Evolutionary conservation across 2,113 vertebrate species (phyloP).

Genomic region (Montifringilla adamsi): DNA sequence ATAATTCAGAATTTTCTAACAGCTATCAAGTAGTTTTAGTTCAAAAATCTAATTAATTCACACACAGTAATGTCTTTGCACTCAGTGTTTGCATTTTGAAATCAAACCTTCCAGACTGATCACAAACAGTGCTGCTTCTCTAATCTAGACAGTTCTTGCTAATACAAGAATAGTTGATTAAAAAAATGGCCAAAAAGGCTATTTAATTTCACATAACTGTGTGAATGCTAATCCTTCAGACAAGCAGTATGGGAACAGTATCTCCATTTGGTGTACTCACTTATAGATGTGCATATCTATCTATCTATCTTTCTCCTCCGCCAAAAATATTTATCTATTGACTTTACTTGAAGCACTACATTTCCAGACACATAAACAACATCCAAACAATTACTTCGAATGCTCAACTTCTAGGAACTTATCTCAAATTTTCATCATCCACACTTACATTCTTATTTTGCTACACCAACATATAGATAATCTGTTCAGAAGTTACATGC

Average conservation of each 20-base stretch:
- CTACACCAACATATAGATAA: not conserved
- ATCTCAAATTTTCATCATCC: not conserved
- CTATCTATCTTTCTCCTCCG: fast-evolving
- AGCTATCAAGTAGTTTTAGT: not conserved
- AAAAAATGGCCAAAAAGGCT: not conserved
- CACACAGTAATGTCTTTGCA: not conserved
- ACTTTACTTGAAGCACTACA: not conserved
- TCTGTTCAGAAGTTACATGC: not conserved
- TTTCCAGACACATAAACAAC: not conserved
- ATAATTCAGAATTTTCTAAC: not conserved
- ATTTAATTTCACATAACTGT: not conserved
- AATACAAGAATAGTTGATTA: not conserved
- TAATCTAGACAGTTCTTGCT: not conserved
- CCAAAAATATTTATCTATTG: not conserved
- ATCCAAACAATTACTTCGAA: not conserved
- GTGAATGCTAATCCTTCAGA: not conserved
- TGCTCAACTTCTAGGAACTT: not conserved
- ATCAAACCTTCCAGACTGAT: not conserved
- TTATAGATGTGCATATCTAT: fast-evolving
- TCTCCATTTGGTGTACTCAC: not conserved
- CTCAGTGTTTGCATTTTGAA: not conserved
- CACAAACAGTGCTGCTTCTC: not conserved
- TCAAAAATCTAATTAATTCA: not conserved
- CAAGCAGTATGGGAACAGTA: not conserved
- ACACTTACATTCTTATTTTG: not conserved